Base-by-base conservation (phyloP, 2,113 vertebrate species). In the Tetrao urogallus region DNA sequence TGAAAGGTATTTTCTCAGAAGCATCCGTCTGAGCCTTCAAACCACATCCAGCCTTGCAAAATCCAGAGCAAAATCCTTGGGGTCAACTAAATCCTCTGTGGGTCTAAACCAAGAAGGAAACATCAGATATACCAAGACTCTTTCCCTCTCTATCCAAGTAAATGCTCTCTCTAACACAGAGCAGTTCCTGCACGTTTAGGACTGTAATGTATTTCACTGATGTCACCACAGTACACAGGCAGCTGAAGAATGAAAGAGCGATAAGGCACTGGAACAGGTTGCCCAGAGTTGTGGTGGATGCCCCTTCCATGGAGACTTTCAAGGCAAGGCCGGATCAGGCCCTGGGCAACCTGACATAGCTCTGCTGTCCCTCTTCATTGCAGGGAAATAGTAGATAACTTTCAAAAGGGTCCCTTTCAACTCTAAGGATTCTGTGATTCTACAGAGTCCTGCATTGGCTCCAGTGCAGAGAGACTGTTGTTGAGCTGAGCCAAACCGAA, bases 161-260 rank as follows among this genome's bases (percentile, higher is more conserved):
- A 63, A 70, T 32, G 8, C 77, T 27, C 65, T 6, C 54, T 73
- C 60, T 77, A 34, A 50, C 4, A n/a, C 10, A 40, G 6, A 61
- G 36, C 75, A 80, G 48, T 38, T 86, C 15, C 60, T 83, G 64
- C 15, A 5, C 45, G 73, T 61, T 10, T 45, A 52, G 57, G 19
- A 13, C 57, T 47, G 18, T 67, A 38, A 25, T 25, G 3, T 25
- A 13, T 74, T 57, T 92, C 71, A 64, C 21, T 32, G 34, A 4
- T 73, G 69, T 79, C 36, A n/a, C 34, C 0, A 0, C 0, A 2
- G 15, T 82, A 47, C 9, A 8, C 2, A 0, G 34, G 13, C 8
- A 6, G n/a, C 9, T 36, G 42, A 83, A 86, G 25, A 12, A 13
- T 5, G 70, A 18, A 71, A 28, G 27, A 27, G 14, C 6, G 52